Evolutionary conservation across 2,797 vertebrate genomes (phyloP).

Genomic region (Lacerta agilis): DNA sequence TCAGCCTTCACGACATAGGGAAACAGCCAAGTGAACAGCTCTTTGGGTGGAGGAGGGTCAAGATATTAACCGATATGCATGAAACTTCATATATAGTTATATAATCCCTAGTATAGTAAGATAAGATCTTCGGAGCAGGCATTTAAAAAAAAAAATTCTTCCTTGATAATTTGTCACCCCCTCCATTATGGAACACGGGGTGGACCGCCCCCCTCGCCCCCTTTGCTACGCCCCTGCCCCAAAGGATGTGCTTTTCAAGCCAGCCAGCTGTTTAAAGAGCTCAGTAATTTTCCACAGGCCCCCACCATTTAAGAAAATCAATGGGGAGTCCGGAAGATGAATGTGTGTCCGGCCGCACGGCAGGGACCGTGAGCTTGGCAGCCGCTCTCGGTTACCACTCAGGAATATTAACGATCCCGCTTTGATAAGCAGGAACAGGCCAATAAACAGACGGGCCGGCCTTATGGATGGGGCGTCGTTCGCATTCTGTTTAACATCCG

Average conservation of each 20-base stretch:
- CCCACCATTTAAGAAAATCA: conserved; percentile 14
- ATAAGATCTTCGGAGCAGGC: too few relatives aligned
- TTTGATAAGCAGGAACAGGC: neutral
- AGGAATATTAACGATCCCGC: neutral
- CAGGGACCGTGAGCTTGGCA: neutral
- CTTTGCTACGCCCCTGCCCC: too few relatives aligned
- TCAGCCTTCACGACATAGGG: too few relatives aligned
- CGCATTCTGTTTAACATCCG: fast-evolving
- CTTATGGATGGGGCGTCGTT: neutral
- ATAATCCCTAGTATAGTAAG: too few relatives aligned
- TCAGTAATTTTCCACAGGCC: conserved; percentile 16
- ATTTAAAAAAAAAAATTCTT: too few relatives aligned
- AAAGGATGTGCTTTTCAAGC: conserved; percentile 20
- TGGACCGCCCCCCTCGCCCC: too few relatives aligned
- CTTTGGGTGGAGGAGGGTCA: too few relatives aligned
- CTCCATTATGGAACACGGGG: too few relatives aligned
- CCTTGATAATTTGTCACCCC: too few relatives aligned
- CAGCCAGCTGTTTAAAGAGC: conserved; percentile 18
- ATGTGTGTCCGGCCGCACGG: neutral
- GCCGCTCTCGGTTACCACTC: neutral
- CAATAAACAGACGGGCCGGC: fast-evolving
- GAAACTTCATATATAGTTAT: too few relatives aligned
- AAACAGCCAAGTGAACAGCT: too few relatives aligned
- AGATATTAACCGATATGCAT: too few relatives aligned
- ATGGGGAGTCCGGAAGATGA: conserved; percentile 19